Conservation (phyloP, 2,888 invertebrate species). For the Ectemnius cavifrons region DNA sequence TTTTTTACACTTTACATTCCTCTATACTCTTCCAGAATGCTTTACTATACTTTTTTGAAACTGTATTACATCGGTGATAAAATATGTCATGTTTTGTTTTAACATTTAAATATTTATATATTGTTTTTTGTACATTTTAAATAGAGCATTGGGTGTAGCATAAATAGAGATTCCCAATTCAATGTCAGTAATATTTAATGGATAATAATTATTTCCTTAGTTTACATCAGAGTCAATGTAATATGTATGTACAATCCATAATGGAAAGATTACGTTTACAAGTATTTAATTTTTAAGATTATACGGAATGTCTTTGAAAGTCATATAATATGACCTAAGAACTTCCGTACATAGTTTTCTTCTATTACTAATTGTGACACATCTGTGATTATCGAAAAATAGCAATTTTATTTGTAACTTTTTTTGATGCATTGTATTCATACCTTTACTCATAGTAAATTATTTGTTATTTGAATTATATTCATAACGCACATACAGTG, state of each 20-base stretch:
- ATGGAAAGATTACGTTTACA: conserved; percentile 5
- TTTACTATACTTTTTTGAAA: conserved; percentile 31
- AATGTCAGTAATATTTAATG: conserved; percentile 32
- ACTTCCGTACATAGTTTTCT: conserved; percentile 8
- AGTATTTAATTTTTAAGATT: conserved; percentile 26
- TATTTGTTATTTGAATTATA: conserved; percentile 18
- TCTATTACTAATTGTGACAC: conserved; percentile 16
- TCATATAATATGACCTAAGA: conserved; percentile 16
- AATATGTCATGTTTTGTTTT: conserved; percentile 45
- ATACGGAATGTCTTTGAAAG: conserved; percentile 30
- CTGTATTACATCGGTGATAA: conserved; percentile 33
- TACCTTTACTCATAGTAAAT: conserved; percentile 15
- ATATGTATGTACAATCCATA: not conserved
- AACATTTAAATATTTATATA: conserved; percentile 55
- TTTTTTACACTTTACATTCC: conserved; percentile 28
- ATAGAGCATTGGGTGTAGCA: conserved; percentile 29
- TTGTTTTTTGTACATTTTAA: conserved; percentile 51
- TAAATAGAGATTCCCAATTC: conserved; percentile 26
- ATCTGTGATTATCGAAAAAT: conserved; percentile 29
- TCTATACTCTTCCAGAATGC: conserved; percentile 45
- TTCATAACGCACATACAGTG: conserved; percentile 12
- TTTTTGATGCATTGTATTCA: conserved; percentile 17
- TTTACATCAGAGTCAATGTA: conserved; percentile 2
- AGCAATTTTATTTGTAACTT: conserved; percentile 20
- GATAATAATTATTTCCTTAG: conserved; percentile 18